phyloP scores from a whole-genome alignment of 2,888 invertebrate genomes.

The Halocaridina rubra region DNA sequence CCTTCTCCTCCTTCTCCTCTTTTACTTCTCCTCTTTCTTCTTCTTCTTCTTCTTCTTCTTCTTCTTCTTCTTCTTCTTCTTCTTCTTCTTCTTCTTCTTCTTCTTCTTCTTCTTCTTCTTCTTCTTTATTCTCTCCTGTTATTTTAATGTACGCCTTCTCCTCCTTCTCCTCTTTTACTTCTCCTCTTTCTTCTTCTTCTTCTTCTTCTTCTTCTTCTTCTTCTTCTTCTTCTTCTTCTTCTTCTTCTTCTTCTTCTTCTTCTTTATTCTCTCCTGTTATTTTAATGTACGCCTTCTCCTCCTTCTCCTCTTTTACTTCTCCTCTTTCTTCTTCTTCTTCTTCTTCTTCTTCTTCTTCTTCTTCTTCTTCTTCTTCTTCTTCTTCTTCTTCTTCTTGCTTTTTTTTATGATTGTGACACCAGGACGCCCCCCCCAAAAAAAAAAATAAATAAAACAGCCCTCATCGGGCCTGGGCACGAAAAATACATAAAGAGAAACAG shows the following conservation, averaged over 20 bases:
- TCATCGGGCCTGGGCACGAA: no score
- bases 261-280: neutral
- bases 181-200: no score
- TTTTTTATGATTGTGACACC: no score
- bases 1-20: neutral
- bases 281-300: neutral
- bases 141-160: neutral
- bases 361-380: neutral
- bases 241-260: neutral
- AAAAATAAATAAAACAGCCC: no score
- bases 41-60: neutral
- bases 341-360: neutral
- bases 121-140: neutral
- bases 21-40: no score
- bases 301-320: neutral
- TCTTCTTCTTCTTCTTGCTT: neutral
- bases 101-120: neutral
- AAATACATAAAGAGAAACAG: no score
- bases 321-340: neutral
- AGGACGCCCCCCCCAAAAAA: no score
- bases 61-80: neutral
- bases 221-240: no score
- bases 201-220: neutral
- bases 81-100: neutral
- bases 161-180: neutral